Evolutionary conservation across 1,140 invertebrate genomes (phyloP).

Genomic region (Dryas iulia): DNA sequence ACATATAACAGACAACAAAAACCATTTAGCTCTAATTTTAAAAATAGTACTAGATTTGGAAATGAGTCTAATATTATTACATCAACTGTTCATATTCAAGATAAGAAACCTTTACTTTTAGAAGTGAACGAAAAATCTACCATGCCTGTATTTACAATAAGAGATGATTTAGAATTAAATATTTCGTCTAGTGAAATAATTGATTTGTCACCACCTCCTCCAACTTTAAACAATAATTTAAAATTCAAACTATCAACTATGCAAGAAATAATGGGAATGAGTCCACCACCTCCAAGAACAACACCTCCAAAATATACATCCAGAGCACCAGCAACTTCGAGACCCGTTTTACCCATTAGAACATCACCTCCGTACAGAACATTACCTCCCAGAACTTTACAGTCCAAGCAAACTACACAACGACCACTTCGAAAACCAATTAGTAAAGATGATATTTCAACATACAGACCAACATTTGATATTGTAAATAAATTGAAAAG

Average conservation of each 20-base stretch:
- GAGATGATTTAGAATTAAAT: slow-evolving; percentile 48
- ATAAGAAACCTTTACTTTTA: slow-evolving; percentile 70
- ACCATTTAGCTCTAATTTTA: slow-evolving; percentile 39
- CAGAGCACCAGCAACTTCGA: slow-evolving; percentile 48
- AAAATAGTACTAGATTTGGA: slow-evolving; percentile 42
- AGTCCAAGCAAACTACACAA: slow-evolving; percentile 56
- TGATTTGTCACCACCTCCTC: slow-evolving; percentile 75
- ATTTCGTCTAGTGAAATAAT: slow-evolving; percentile 63
- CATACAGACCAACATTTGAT: slow-evolving; percentile 69
- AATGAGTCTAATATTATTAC: slow-evolving; percentile 77
- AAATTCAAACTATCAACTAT: slow-evolving; percentile 65
- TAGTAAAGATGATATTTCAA: slow-evolving; percentile 68
- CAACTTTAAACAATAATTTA: slow-evolving; percentile 53
- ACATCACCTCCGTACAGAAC: slow-evolving; percentile 60
- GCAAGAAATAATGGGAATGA: slow-evolving; percentile 79
- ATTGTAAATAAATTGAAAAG: slow-evolving; percentile 65
- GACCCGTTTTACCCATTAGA: slow-evolving; percentile 50
- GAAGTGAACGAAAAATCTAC: slow-evolving; percentile 62
- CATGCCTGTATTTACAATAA: slow-evolving; percentile 55
- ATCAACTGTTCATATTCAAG: slow-evolving; percentile 68
- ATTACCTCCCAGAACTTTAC: slow-evolving; percentile 60
- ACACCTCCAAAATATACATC: slow-evolving; percentile 44
- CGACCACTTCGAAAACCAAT: slow-evolving; percentile 58
- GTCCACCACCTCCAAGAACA: slow-evolving; percentile 63
- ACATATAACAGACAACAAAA: slow-evolving; percentile 47